These are phyloP conservation scores for Cynopterus brachyotis DNA, from an alignment of 2,113 vertebrate species.

Conservation along the genomic window DNA sequence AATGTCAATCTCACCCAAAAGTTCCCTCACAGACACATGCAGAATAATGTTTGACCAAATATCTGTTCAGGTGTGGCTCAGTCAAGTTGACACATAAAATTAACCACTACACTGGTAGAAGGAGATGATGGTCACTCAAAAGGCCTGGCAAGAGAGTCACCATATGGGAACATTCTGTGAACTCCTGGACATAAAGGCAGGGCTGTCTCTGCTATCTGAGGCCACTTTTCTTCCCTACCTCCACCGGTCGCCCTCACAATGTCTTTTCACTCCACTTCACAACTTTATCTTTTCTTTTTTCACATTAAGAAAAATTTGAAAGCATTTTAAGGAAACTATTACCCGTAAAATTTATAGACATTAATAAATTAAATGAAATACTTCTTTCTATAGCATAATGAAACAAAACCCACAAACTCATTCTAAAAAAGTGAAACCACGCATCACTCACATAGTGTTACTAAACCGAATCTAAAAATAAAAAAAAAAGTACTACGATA, in stretches of 20 bases:
- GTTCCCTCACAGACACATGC: neutral
- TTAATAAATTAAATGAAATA: neutral
- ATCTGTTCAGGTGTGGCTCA: neutral
- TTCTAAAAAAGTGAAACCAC: neutral
- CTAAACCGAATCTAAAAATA: neutral
- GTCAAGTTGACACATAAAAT: neutral
- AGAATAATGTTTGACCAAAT: neutral
- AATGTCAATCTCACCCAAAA: neutral
- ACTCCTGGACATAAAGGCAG: neutral
- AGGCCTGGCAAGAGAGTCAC: neutral
- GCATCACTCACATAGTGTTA: neutral
- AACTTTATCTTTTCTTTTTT: neutral
- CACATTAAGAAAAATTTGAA: neutral
- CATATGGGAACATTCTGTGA: neutral
- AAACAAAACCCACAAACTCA: conserved; percentile 33
- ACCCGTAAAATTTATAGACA: neutral
- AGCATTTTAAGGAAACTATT: neutral
- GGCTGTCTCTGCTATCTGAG: neutral
- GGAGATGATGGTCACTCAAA: neutral
- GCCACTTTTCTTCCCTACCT: neutral
- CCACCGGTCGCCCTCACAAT: no score
- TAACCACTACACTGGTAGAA: neutral
- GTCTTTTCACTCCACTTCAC: neutral
- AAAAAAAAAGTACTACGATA: neutral
- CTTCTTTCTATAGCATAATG: neutral